Evolutionary conservation across 2,888 invertebrate genomes (phyloP).

Genomic region (Plagodis pulveraria): DNA sequence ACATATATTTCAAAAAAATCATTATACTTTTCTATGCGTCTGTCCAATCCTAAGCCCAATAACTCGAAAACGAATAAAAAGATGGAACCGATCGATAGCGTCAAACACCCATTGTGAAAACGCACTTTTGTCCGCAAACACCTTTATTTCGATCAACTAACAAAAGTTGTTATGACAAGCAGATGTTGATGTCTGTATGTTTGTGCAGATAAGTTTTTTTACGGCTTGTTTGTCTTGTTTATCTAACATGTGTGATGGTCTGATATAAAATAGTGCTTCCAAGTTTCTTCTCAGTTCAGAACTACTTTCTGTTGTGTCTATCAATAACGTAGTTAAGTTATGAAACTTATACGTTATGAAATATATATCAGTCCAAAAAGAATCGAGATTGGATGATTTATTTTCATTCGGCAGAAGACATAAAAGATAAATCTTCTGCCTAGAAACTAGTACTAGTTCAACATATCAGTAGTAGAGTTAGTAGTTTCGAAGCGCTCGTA

Average conservation of each 20-base stretch:
- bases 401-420: too few species aligned
- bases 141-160: conserved; percentile 66
- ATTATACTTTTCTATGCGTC: conserved; percentile 40
- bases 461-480: too few species aligned
- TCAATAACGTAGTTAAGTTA: too few species aligned
- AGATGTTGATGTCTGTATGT: conserved; percentile 72
- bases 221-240: neutral
- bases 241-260: conserved; percentile 8
- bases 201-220: conserved; percentile 30
- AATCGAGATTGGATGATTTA: too few species aligned
- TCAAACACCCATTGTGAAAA: conserved; percentile 44
- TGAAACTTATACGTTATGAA: too few species aligned
- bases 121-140: conserved; percentile 71
- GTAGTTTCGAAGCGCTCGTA: too few species aligned
- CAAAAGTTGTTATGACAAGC: conserved; percentile 76
- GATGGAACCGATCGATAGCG: conserved; percentile 74
- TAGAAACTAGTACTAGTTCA: too few species aligned
- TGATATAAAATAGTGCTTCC: conserved; percentile 11
- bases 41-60: conserved; percentile 40
- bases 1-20: too few species aligned
- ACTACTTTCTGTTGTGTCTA: too few species aligned
- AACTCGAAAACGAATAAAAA: conserved; percentile 70
- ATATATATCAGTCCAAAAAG: too few species aligned
- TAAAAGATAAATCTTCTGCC: too few species aligned
- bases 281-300: neutral